These are phyloP conservation scores for Diorhabda sublineata DNA, from an alignment of 1,140 invertebrate genomes.

Conservation along the genomic window DNA sequence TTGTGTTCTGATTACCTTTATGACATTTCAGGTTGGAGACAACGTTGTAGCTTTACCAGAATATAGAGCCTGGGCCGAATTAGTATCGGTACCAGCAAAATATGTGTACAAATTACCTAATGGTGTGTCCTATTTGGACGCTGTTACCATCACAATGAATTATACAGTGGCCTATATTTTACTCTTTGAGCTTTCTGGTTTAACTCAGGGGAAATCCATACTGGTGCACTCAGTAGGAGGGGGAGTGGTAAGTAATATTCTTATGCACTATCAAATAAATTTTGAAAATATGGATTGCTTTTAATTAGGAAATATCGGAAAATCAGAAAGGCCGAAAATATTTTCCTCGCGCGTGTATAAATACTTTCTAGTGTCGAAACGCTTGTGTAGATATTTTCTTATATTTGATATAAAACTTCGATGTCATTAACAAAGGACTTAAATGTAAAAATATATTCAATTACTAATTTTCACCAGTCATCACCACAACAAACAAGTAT, in stretches of 20 bases:
- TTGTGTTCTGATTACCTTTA: neutral
- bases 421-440: too few species aligned
- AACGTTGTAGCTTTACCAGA: constrained; percentile 80
- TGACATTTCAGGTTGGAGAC: constrained; percentile 68
- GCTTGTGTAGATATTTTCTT: too few species aligned
- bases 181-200: constrained; percentile 76
- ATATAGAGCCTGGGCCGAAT: constrained; percentile 80
- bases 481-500: too few species aligned
- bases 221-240: constrained; percentile 83
- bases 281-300: too few species aligned
- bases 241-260: constrained; percentile 73
- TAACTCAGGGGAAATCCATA: constrained; percentile 73
- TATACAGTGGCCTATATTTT: constrained; percentile 82
- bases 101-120: constrained; percentile 76
- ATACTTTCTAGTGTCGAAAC: too few species aligned
- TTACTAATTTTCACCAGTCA: too few species aligned
- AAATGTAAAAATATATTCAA: too few species aligned
- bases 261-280: neutral
- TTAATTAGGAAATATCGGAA: too few species aligned
- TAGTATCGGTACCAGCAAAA: constrained; percentile 70
- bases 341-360: too few species aligned
- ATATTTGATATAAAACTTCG: too few species aligned
- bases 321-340: too few species aligned
- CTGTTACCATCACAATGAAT: constrained; percentile 79
- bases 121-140: constrained; percentile 73